Base-by-base conservation (phyloP, 2,113 vertebrate species). In the Sminthopsis crassicaudata region DNA sequence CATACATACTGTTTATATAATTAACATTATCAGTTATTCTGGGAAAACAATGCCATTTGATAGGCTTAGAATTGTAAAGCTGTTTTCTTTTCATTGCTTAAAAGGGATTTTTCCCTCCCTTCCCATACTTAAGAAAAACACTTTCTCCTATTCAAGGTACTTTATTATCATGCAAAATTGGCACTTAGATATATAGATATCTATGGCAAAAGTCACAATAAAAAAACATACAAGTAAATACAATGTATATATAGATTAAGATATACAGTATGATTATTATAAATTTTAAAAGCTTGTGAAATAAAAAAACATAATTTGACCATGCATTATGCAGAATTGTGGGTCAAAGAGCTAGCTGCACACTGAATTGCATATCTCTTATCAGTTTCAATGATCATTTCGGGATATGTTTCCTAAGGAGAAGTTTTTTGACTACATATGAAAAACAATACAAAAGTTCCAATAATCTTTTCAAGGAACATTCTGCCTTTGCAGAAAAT, bases 101-200 rank as follows among this genome's bases (percentile, higher is more conserved):
- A 42, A 84, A 84, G 42, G 19, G 16, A 22, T 42, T 84, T 84
- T 5, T 22, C 16, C 67, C n/a, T 42, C 16, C 16, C 23, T 54
- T 19, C 67, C 19, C 19, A 42, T 22, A 23, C 19, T 67, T 84
- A 42, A 84, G n/a, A 0, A 84, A 42, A 84, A 42, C n/a, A 42
- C n/a, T 42, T 95, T 96, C n/a, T 54, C 94, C 94, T 96, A 94
- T 42, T 94, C 14, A 95, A 97, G 30, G 57, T 89, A 57, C 88
- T 93, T 92, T 95, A 94, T 94, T 95, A 94, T 91, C n/a, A 76
- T 97, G 23, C 90, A 96, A 94, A 96, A 95, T 90, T 96, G 54
- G 12, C 88, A 95, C 93, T 46, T 92, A 96, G 19, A 51, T 91
- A 94, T 76, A 76, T 76, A 76, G 36, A 42, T 42, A 84, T 84